These are phyloP conservation scores for Athetis lepigone DNA, from an alignment of 2,888 invertebrate species.

Conservation along the genomic window DNA sequence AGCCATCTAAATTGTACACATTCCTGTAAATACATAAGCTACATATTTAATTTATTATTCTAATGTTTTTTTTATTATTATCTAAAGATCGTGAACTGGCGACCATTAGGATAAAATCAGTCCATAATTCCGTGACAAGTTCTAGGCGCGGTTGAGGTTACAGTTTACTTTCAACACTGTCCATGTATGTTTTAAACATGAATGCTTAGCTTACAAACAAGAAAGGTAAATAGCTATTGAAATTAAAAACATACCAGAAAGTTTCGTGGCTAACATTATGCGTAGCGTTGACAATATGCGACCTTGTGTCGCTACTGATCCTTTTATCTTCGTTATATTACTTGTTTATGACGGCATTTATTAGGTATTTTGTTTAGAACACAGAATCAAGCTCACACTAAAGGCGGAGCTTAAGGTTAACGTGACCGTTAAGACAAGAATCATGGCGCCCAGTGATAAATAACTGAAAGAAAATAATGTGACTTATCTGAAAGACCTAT, in stretches of 20 bases:
- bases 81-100: slow-evolving; percentile 64
- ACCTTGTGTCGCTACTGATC: slow-evolving; percentile 76
- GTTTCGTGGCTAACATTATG: slow-evolving; percentile 60
- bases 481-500: slow-evolving; percentile 47
- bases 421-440: slow-evolving; percentile 60
- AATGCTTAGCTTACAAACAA: slow-evolving; percentile 69
- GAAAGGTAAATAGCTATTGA: slow-evolving; percentile 63
- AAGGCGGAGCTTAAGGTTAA: slow-evolving; percentile 66
- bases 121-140: slow-evolving; percentile 71
- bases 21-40: slow-evolving; percentile 37
- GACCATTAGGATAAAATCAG: slow-evolving; percentile 64
- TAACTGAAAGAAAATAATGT: slow-evolving; percentile 48
- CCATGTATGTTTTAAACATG: slow-evolving; percentile 61
- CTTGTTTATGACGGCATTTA: slow-evolving; percentile 70
- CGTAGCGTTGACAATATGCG: slow-evolving; percentile 72
- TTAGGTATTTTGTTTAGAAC: slow-evolving; percentile 68
- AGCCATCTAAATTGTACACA: slow-evolving; percentile 19
- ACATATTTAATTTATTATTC: slow-evolving; percentile 51
- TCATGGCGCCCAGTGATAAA: slow-evolving; percentile 56
- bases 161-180: slow-evolving; percentile 65
- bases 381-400: slow-evolving; percentile 59
- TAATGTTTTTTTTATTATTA: slow-evolving; percentile 56
- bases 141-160: slow-evolving; percentile 68
- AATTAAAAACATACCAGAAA: slow-evolving; percentile 68
- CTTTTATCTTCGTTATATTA: slow-evolving; percentile 74